These are phyloP conservation scores for Tortricodes alternella DNA, from an alignment of 2,888 invertebrate species.

Conservation along the genomic window DNA sequence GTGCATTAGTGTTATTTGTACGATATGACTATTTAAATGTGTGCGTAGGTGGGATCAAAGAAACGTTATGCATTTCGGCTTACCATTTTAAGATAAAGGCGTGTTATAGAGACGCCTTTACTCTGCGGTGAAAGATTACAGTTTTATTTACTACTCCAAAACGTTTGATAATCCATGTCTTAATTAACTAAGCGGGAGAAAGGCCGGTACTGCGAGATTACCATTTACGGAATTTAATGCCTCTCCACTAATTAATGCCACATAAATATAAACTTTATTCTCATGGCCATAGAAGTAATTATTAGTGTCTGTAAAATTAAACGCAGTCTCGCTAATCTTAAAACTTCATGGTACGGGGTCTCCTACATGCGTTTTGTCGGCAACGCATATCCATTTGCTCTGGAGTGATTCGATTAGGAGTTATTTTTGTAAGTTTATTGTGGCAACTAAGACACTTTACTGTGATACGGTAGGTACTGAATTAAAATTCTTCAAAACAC, in stretches of 20 bases:
- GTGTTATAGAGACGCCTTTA: slow-evolving; percentile 76
- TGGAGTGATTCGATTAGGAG: slow-evolving; percentile 66
- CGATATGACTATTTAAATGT: slow-evolving; percentile 66
- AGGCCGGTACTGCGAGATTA: slow-evolving; percentile 48
- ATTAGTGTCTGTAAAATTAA: background rate
- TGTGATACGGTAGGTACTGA: slow-evolving; percentile 21
- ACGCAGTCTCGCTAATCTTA: slow-evolving; percentile 23
- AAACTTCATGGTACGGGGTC: slow-evolving; percentile 55
- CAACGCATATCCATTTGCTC: slow-evolving; percentile 73
- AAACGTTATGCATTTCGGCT: slow-evolving; percentile 68
- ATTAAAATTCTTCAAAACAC: slow-evolving; percentile 24
- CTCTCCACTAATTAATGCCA: slow-evolving; percentile 13
- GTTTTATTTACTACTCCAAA: slow-evolving; percentile 80
- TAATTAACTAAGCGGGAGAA: slow-evolving; percentile 79
- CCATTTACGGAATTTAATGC: slow-evolving; percentile 34
- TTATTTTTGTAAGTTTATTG: slow-evolving; percentile 52
- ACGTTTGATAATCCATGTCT: slow-evolving; percentile 82
- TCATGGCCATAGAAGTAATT: slow-evolving; percentile 27
- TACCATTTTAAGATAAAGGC: slow-evolving; percentile 71
- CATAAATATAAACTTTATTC: slow-evolving; percentile 34
- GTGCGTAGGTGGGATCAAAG: slow-evolving; percentile 78
- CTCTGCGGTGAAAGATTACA: slow-evolving; percentile 73
- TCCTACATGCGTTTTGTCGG: slow-evolving; percentile 75
- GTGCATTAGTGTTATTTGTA: slow-evolving; percentile 75
- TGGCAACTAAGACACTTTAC: slow-evolving; percentile 40